Conservation (phyloP, 2,113 vertebrate genomes). For the Mormoops blainvillei region DNA sequence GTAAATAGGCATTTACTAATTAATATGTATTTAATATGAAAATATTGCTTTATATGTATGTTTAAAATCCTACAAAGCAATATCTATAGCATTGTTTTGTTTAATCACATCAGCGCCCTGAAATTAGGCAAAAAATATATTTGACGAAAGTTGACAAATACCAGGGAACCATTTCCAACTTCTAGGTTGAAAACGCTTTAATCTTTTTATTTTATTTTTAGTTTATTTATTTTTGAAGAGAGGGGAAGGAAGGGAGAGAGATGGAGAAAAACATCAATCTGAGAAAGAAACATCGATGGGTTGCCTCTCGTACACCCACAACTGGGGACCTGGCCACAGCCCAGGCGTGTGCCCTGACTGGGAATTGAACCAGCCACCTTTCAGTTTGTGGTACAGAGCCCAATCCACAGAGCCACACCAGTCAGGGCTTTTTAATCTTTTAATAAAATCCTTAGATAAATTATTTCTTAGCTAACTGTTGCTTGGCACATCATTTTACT, state of each 20-base stretch:
- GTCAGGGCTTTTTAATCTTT: conserved; percentile 5
- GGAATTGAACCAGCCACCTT: no score
- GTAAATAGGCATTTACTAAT: neutral
- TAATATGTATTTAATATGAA: neutral
- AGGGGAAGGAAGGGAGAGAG: no score
- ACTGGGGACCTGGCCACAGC: no score
- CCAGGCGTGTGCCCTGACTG: no score
- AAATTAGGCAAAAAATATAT: neutral
- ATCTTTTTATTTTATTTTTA: neutral
- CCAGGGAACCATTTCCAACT: neutral
- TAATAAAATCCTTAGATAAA: neutral
- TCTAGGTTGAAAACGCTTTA: conserved; percentile 10
- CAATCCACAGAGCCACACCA: no score
- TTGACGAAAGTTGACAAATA: neutral
- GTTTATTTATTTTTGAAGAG: no score
- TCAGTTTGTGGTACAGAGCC: no score
- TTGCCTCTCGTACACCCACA: no score
- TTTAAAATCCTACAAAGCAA: neutral
- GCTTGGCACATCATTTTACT: neutral
- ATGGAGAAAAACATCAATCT: no score
- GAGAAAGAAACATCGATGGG: no score
- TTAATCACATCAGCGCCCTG: neutral
- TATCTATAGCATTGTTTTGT: neutral
- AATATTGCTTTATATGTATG: neutral
- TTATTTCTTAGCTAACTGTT: neutral